Evolutionary conservation across 2,797 vertebrate species (phyloP), one percentile per base, ranked within the genome.

Genomic region (Lagocephalus sceleratus): DNA sequence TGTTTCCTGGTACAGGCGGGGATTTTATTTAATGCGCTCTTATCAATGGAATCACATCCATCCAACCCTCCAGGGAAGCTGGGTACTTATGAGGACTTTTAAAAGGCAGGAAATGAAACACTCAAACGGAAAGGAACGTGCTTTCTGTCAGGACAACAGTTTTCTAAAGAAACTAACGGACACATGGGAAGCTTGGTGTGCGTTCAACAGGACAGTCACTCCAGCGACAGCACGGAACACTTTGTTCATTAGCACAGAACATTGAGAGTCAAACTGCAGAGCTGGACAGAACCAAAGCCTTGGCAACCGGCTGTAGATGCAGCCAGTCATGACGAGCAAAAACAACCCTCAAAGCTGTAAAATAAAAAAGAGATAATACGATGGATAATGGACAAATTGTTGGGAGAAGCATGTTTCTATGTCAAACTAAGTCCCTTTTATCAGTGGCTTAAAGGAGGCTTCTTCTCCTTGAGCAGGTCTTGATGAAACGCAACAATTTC

Each of bases 1-100:
- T 41, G 46, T 70, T 83, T 84, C 68, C 73, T 66, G 64, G 2
- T 57, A 48, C 53, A 57, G 23, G 43, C 62, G 66, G 47, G 60
- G 53, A 16, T 70, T 55, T 1, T 2, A 57, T 64, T 69, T 20
- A 49, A 52, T 23, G 59, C 25, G 25, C 41, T 63, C 45, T 56
- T 59, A 61, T 73, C 57, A 57, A 60, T 43, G 35, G 59, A 26
- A 52, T 44, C 10, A 40, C 40, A 57, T 1, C 7, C 45, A 52
- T 55, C 64, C 51, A 57, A 71, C 35, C 38, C 14, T 44, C 17
- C 60, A 19, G 48, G 59, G 71, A 71, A 63, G 48, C 38, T 3
- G n/a, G 2, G 10, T 32, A 57, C 52, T 60, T 53, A 14, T 3
- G 49, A 51, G 49, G 60, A 48, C 19, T 38, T 10, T 54, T 29